Evolutionary conservation across 2,797 vertebrate species (phyloP), one percentile per base, ranked within the genome.

Genomic region (Rhadinocentrus ornatus): DNA sequence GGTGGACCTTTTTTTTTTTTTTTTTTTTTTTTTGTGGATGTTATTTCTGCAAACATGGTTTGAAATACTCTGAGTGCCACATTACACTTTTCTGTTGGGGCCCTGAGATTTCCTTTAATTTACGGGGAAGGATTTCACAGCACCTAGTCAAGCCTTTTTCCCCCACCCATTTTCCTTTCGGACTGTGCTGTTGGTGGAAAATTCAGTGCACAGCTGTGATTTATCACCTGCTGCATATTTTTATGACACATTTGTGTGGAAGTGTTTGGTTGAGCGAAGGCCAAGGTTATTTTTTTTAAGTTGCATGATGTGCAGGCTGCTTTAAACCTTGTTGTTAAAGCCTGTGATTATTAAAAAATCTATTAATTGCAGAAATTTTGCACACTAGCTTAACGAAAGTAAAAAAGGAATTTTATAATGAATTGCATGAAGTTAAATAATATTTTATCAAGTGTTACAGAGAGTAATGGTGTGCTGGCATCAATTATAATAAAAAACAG

Each of bases 121-220:
- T 29, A 32, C 11, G 12, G 35, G 6, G 8, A 62, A 31, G 32
- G 10, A 16, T 59, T 69, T 61, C 12, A 44, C n/a, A 46, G 22
- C 58, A 11, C 7, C 48, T 3, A 0, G 6, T 18, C 22, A 32
- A 41, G 27, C 15, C 3, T 2, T 32, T 11, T n/a, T 27, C 32
- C 8, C 8, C 27, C 27, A 27, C 50, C 22, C 2, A 0, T 5
- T 52, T 52, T 18, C 2, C 4, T 32, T 24, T 65, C n/a, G 2
- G 0, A 18, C 52, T 20, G 8, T 2, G 22, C 16, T 6, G 27
- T 52, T 35, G 16, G 24, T 13, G 41, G 54, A n/a, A 46, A 44
- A 41, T 37, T 44, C n/a, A n/a, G 59, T 57, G 11, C 8, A 34
- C 35, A 26, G 35, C 62, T 64, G 69, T 55, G 56, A 80, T 31